These are phyloP conservation scores for Thaumetopoea pityocampa DNA, from an alignment of 1,140 invertebrate species.

Conservation along the genomic window DNA sequence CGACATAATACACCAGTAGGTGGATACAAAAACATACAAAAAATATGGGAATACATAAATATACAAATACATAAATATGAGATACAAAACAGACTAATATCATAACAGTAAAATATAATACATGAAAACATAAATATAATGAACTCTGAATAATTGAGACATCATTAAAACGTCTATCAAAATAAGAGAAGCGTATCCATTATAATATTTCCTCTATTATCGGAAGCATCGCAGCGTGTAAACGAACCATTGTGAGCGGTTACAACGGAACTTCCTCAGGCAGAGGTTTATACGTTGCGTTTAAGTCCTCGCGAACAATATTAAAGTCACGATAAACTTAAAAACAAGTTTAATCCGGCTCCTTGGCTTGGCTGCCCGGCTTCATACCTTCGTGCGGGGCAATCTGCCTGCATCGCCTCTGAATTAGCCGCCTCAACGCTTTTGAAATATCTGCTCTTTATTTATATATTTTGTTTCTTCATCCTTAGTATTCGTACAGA, in stretches of 20 bases:
- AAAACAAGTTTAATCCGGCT: constrained; percentile 68
- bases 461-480: constrained; percentile 13
- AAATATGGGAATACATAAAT: too few relatives aligned
- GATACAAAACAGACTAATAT: too few relatives aligned
- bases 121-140: too few relatives aligned
- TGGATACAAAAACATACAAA: too few relatives aligned
- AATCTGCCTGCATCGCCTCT: constrained; percentile 52
- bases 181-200: background rate
- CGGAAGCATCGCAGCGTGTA: constrained; percentile 15
- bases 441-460: constrained; percentile 9
- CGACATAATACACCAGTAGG: too few relatives aligned
- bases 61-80: too few relatives aligned
- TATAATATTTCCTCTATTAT: constrained; percentile 6
- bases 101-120: too few relatives aligned
- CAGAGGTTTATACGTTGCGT: constrained; percentile 50
- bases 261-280: constrained; percentile 33
- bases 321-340: constrained; percentile 69
- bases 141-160: too few relatives aligned
- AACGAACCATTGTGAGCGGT: constrained; percentile 27
- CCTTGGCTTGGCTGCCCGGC: constrained; percentile 47
- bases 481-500: background rate
- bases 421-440: constrained; percentile 45
- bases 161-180: constrained; percentile 9
- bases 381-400: constrained; percentile 50
- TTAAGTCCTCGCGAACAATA: constrained; percentile 63